Base-by-base conservation (phyloP, 2,888 invertebrate species). In the Epistrophe grossulariae region DNA sequence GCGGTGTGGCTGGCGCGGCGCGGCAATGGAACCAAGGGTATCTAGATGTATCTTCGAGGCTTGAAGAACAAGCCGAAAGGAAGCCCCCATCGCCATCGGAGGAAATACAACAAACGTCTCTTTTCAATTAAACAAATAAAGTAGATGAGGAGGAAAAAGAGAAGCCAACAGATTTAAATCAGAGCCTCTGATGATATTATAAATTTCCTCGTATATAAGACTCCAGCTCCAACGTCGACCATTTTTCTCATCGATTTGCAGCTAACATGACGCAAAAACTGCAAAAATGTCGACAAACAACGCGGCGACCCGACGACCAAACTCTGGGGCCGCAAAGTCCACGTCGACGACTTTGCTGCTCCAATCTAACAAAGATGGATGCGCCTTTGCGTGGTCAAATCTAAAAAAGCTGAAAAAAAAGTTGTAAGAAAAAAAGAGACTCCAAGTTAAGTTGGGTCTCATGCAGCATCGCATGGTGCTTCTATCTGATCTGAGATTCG, bases 71-170 rank as follows among this genome's bases (percentile, higher is more conserved):
- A 70, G 71, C 71, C 73, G 55, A 81, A 87, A 88, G 83, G 88
- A 79, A 78, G 77, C 78, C 84, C 60, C 72, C 28, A 62, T 35
- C 17, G 72, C 50, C 50, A 79, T 55, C 55, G n/a, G 35, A 71
- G 68, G 50, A 68, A 68, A 68, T 50, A 80, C 71, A 78, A 81
- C 66, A 84, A 68, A 89, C 90, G 89, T 90, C 90, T 91, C 90
- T 92, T 92, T 92, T 91, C 91, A 92, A 92, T 92, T 92, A 92
- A 92, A 92, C 90, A 91, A 89, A 92, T 90, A 91, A 91, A 57
- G 57, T 64, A 43, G 76, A 76, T 43, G 60, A 71, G 70, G 79
- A 80, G 73, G 82, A 82, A 88, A 82, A 84, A 88, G 80, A 84
- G 88, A 89, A 89, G 84, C 88, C 73, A 89, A 88, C 88, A 88